Base-by-base conservation (phyloP, 2,888 invertebrate species). In the Chelonus formosanus region DNA sequence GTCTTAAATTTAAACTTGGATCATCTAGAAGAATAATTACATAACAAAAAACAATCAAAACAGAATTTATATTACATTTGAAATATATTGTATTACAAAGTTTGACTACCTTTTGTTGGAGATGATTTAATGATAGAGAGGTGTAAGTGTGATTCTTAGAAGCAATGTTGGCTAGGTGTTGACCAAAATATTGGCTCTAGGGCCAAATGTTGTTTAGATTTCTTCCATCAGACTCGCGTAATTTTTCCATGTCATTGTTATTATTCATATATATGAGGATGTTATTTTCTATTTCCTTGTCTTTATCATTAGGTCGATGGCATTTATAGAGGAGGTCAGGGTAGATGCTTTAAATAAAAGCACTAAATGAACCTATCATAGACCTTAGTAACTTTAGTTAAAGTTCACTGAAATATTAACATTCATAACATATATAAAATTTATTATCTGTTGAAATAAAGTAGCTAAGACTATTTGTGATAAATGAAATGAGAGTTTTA, bases 201-300 rank as follows among this genome's bases (percentile, higher is more conserved):
- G 50, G 78, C 78, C 77, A 78, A 78, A 64, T 75, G 70, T 75
- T 74, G 70, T 71, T 70, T 72, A 67, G 63, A 20, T 62, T 67
- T 70, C 70, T 78, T 78, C 75, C 75, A 73, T 75, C 77, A 75
- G 74, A 70, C 63, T 34, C 70, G 71, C 73, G 73, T 75, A 76
- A 77, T 77, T 78, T 73, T 71, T 71, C 71, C 64, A 61, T 70
- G 70, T 70, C 74, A 73, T 74, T 73, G 64, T 73, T 73, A 66
- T 67, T 58, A 40, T 31, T 8, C 40, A 35, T 20, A 31, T 20
- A 53, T 5, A 32, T 45, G 10, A 34, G 52, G 3, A 43, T 53
- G 47, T 55, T 64, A 58, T 50, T 65, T 43, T 65, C 57, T 55
- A 36, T 43, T 59, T 45, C 53, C 36, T 36, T 48, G 43, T n/a